Conservation (phyloP, 2,797 vertebrate species). For the Ambastaia sidthimunki region DNA sequence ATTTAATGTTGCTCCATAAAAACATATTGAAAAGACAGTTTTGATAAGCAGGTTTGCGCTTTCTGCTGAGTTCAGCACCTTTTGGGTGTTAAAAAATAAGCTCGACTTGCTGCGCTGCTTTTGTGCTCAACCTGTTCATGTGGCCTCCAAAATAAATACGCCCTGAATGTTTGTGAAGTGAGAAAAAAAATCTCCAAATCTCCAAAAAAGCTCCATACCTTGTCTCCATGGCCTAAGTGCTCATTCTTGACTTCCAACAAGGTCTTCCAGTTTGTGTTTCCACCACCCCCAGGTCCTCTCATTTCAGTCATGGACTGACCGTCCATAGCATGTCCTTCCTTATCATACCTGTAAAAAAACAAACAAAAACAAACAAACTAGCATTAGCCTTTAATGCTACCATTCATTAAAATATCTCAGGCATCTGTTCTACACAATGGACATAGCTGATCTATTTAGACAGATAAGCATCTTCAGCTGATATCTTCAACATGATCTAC, state of each 20-base stretch:
- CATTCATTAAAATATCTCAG: background rate
- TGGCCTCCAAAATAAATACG: background rate
- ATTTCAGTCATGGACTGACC: slow-evolving; percentile 88
- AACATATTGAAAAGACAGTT: background rate
- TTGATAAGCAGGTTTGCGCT: background rate
- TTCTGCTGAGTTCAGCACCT: background rate
- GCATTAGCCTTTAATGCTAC: background rate
- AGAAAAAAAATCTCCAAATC: background rate
- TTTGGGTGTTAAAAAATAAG: no score
- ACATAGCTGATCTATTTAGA: slow-evolving; percentile 21
- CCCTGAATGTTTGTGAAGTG: background rate
- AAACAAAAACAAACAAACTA: slow-evolving; percentile 37
- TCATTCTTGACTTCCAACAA: slow-evolving; percentile 89
- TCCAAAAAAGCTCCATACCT: slow-evolving; percentile 77
- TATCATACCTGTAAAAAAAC: slow-evolving; percentile 86
- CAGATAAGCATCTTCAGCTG: background rate
- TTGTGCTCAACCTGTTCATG: no score
- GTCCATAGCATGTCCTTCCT: slow-evolving; percentile 90
- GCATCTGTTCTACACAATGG: slow-evolving; percentile 20
- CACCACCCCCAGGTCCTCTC: slow-evolving; percentile 69
- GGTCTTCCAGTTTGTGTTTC: slow-evolving; percentile 89
- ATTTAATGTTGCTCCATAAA: background rate
- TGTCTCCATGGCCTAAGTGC: slow-evolving; percentile 95
- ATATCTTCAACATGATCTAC: slow-evolving; percentile 27
- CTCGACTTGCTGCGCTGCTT: no score